Conservation (phyloP, 2,797 vertebrate species). For the Eptatretus atami region DNA sequence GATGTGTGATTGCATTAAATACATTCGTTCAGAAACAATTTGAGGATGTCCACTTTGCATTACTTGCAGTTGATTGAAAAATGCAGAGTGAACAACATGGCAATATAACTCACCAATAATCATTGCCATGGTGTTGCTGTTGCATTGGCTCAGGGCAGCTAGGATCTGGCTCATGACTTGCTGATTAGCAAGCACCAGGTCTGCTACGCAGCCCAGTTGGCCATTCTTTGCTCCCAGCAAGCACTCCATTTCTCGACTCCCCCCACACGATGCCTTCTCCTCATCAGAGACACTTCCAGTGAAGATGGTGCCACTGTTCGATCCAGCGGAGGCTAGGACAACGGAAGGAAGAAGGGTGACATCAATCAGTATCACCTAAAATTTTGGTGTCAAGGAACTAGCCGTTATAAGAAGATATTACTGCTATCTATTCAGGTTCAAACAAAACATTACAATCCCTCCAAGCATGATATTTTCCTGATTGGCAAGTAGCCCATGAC, state of each 20-base stretch:
- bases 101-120: slow-evolving; percentile 50
- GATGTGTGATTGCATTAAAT: too few relatives aligned
- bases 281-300: slow-evolving; percentile 73
- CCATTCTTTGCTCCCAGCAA: slow-evolving; percentile 38
- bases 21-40: too few relatives aligned
- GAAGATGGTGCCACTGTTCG: slow-evolving; percentile 26
- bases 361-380: too few relatives aligned
- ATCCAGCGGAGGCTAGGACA: slow-evolving; percentile 17
- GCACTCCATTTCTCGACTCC: background rate
- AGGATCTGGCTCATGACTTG: slow-evolving; percentile 98
- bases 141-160: slow-evolving; percentile 81
- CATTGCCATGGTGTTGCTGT: slow-evolving; percentile 99
- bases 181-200: slow-evolving; percentile 82
- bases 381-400: too few relatives aligned
- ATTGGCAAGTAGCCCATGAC: too few relatives aligned
- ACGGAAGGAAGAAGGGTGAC: too few relatives aligned
- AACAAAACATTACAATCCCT: too few relatives aligned
- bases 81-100: background rate
- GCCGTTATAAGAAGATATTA: too few relatives aligned
- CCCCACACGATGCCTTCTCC: slow-evolving; percentile 45
- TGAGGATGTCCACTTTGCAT: too few relatives aligned
- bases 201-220: slow-evolving; percentile 39
- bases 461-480: too few relatives aligned
- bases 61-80: too few relatives aligned
- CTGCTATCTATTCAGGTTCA: too few relatives aligned